A percentile compares a stretch with the other conserved stretches of the same genome.
Evolutionary conservation across 2,113 vertebrate genomes (phyloP).

Genomic region (Struthidea cinerea): DNA sequence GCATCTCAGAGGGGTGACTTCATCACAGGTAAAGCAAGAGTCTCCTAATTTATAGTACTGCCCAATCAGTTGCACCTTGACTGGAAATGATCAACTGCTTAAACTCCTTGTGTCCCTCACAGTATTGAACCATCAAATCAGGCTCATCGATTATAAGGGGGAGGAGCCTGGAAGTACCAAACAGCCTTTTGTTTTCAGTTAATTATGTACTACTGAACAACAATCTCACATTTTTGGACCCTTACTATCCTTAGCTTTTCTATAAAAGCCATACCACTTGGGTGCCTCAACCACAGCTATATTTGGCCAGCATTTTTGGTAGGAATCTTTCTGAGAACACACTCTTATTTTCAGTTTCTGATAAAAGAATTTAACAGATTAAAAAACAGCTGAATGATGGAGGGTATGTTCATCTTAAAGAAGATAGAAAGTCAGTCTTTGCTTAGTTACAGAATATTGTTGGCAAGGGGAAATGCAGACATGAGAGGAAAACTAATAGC

Average conservation of each 20-base stretch:
- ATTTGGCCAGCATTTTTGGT: neutral
- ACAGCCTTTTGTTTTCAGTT: neutral
- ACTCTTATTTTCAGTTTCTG: neutral
- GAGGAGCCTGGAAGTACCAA: neutral
- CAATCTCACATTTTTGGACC: neutral
- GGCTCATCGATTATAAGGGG: neutral
- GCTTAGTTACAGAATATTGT: neutral
- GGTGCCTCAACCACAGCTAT: neutral
- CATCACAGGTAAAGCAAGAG: neutral
- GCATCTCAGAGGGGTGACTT: neutral
- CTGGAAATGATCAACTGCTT: neutral
- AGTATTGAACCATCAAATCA: neutral
- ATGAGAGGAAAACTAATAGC: neutral
- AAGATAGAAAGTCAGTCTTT: neutral
- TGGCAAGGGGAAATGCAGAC: neutral
- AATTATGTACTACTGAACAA: neutral
- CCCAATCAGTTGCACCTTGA: neutral
- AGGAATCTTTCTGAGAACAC: neutral
- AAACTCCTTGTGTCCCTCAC: neutral
- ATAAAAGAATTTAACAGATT: neutral
- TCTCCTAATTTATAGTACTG: neutral
- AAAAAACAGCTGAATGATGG: neutral
- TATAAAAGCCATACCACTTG: neutral
- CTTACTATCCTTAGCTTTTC: neutral
- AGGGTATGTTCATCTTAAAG: neutral